A percentile compares a stretch with the other conserved stretches of the same genome.
These are phyloP conservation scores for Geococcyx californianus DNA, from an alignment of 2,113 vertebrate genomes.

Conservation along the genomic window DNA sequence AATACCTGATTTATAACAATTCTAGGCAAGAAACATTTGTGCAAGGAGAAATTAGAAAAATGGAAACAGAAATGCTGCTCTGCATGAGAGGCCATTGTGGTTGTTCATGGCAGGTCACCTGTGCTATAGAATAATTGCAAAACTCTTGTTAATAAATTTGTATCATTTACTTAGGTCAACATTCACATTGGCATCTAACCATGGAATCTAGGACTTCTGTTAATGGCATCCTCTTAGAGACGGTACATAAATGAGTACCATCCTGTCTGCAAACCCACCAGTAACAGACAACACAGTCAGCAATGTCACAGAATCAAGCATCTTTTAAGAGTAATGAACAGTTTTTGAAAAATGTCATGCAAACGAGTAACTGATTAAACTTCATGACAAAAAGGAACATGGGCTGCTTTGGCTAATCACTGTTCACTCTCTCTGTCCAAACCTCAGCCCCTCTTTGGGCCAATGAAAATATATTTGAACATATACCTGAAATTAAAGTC, in stretches of 20 bases:
- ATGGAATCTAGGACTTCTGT: neutral
- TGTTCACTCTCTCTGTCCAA: conserved; percentile 1
- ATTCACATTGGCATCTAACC: neutral
- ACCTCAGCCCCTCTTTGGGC: neutral
- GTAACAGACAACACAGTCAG: neutral
- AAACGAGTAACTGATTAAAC: conserved; percentile 33
- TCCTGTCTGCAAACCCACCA: neutral
- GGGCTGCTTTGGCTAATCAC: conserved; percentile 59
- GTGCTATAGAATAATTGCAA: neutral
- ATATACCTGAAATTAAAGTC: conserved; percentile 34
- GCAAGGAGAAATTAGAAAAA: neutral
- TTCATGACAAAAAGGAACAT: conserved; percentile 34
- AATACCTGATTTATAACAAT: neutral
- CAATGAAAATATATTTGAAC: neutral
- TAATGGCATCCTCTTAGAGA: neutral
- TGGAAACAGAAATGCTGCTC: neutral
- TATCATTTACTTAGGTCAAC: neutral
- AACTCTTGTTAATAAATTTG: neutral
- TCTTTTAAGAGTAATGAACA: conserved; percentile 32
- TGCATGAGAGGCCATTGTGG: neutral
- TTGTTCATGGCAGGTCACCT: neutral
- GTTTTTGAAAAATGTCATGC: conserved; percentile 56
- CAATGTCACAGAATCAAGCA: neutral
- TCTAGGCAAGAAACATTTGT: neutral
- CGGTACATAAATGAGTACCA: neutral